Evolutionary conservation across 2,113 vertebrate genomes (phyloP).

Genomic region (Hydrochoerus hydrochaeris): DNA sequence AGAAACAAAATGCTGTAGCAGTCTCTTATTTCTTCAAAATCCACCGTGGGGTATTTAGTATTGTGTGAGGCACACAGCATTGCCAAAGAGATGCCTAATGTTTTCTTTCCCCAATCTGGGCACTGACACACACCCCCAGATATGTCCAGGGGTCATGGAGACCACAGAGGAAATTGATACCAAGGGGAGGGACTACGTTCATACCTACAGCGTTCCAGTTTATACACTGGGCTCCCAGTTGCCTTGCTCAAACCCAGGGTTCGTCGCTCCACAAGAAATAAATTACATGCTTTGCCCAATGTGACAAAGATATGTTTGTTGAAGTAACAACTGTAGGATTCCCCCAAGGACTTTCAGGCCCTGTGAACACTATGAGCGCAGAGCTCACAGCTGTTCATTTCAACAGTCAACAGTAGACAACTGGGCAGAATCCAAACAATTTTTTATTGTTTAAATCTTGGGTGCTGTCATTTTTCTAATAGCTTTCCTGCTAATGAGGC

Average conservation of each 20-base stretch:
- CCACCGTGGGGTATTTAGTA: neutral
- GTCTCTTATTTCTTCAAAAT: conserved; percentile 41
- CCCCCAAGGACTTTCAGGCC: conserved; percentile 53
- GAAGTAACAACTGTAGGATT: conserved; percentile 66
- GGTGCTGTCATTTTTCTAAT: conserved; percentile 50
- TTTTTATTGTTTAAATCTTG: conserved; percentile 58
- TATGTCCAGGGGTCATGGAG: neutral
- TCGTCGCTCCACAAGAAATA: neutral
- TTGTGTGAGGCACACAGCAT: neutral
- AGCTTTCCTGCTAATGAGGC: neutral
- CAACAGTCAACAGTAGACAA: conserved; percentile 69
- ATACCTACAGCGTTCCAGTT: neutral
- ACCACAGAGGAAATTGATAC: neutral
- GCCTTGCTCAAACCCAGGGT: neutral
- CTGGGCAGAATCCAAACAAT: conserved; percentile 65
- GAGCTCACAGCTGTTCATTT: conserved; percentile 75
- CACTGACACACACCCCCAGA: neutral
- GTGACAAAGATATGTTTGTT: conserved; percentile 70
- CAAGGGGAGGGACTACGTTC: neutral
- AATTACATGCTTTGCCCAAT: conserved; percentile 48
- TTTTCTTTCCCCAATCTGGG: neutral
- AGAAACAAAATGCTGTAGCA: neutral
- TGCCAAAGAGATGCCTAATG: neutral
- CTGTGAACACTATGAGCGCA: conserved; percentile 54
- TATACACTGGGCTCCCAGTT: neutral